phyloP scores from a whole-genome alignment of 2,888 invertebrate species.

The Pinctada fucata region DNA sequence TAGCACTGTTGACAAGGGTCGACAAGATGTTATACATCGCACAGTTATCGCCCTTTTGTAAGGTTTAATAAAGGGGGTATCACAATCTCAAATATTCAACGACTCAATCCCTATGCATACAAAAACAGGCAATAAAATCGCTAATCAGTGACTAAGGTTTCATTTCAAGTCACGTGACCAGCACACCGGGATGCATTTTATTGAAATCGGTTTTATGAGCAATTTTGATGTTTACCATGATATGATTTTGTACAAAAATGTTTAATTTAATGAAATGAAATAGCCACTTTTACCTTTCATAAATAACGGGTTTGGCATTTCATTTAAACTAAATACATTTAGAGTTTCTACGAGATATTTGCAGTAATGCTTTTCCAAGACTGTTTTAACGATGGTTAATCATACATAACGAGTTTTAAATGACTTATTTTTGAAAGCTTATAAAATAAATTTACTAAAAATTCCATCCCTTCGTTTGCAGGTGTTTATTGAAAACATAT shows the following conservation, averaged over 20 bases:
- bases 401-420: neutral
- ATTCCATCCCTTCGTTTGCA: neutral
- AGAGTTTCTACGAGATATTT: neutral
- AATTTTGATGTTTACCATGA: neutral
- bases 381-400: neutral
- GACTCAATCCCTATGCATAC: neutral
- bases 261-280: slow-evolving; percentile 1
- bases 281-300: slow-evolving; percentile 1
- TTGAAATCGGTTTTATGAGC: slow-evolving; percentile 1
- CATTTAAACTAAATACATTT: neutral
- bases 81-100: neutral
- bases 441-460: neutral
- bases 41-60: neutral
- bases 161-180: neutral
- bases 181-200: neutral
- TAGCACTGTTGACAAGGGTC: neutral
- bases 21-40: neutral
- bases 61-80: neutral
- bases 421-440: neutral
- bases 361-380: too few relatives aligned
- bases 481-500: neutral
- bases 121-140: neutral
- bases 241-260: neutral
- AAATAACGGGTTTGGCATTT: neutral
- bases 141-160: neutral